phyloP scores from a whole-genome alignment of 1,140 invertebrate species.

The Polypedilum vanderplanki region DNA sequence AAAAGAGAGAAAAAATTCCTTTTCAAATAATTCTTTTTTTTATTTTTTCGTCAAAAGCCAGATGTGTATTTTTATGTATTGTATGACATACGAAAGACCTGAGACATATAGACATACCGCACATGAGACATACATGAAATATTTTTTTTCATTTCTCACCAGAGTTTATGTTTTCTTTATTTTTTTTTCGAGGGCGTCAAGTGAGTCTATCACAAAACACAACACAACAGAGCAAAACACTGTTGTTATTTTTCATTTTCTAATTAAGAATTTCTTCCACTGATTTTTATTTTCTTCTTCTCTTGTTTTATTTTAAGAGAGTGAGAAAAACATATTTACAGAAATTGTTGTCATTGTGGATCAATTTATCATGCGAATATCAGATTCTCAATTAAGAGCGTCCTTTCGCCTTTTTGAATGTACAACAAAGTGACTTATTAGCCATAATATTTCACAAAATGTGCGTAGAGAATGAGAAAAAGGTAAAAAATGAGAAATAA shows the following conservation, averaged over 20 bases:
- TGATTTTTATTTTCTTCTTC: not conserved
- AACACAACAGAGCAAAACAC: no score
- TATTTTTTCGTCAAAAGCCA: not conserved
- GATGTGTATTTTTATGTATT: constrained; percentile 11
- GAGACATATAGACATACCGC: constrained; percentile 16
- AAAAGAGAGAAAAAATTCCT: not conserved
- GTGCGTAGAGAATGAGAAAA: no score
- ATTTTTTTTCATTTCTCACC: not conserved
- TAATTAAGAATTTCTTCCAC: constrained; percentile 10
- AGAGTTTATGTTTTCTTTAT: not conserved
- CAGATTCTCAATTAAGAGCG: no score
- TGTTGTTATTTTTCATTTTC: not conserved
- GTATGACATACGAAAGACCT: not conserved
- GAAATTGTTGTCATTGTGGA: no score
- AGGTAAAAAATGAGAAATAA: no score
- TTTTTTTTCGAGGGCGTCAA: constrained; percentile 18
- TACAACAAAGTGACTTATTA: no score
- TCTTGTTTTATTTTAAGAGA: no score
- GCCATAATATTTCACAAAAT: no score
- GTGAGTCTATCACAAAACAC: not conserved
- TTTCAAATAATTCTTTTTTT: no score
- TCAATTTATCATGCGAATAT: no score
- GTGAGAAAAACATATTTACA: no score
- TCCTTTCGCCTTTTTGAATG: no score
- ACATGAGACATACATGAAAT: constrained; percentile 25